Evolutionary conservation across 2,113 vertebrate genomes (phyloP).

Genomic region (Brachypodius melanocephalos): DNA sequence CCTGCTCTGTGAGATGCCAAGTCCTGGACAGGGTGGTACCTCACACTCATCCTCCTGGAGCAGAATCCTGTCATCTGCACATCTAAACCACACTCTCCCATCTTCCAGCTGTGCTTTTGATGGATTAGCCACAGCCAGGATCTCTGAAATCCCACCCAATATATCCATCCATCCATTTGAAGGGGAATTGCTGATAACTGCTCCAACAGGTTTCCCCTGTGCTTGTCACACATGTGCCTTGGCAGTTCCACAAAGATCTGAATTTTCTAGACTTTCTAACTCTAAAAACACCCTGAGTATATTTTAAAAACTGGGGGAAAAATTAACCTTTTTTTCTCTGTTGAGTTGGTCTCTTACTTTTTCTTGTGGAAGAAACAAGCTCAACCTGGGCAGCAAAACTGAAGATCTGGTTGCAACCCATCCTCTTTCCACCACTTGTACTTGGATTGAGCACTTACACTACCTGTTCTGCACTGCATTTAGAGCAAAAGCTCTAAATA

Average conservation of each 20-base stretch:
- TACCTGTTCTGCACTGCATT: background rate
- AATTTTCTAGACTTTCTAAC: background rate
- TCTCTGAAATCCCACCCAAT: background rate
- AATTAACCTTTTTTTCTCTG: background rate
- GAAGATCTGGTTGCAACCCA: background rate
- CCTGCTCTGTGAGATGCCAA: background rate
- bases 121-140: background rate
- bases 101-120: background rate
- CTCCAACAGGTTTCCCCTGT: background rate
- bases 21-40: too few relatives aligned
- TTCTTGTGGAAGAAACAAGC: background rate
- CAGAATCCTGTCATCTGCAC: background rate
- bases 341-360: background rate
- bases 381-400: background rate
- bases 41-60: background rate
- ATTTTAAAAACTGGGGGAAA: rapidly evolving
- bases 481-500: background rate
- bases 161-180: background rate
- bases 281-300: background rate
- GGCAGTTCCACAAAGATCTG: background rate
- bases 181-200: background rate
- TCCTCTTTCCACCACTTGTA: background rate
- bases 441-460: background rate
- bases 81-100: background rate
- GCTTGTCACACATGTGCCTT: background rate